Evolutionary conservation across 1,140 invertebrate species (phyloP).

Genomic region (Philaenus spumarius): DNA sequence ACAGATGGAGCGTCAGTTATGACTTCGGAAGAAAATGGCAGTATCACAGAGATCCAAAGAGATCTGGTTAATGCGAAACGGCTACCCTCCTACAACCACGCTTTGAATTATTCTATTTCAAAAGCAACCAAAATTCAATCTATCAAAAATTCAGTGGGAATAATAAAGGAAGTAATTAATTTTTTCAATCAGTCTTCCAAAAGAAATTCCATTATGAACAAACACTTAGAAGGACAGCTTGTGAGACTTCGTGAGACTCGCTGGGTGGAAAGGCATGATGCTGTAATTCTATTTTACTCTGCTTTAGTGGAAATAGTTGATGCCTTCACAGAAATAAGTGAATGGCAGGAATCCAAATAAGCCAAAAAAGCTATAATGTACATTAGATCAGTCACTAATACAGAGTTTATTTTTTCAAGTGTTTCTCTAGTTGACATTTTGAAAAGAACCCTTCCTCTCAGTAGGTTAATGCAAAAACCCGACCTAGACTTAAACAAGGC

Average conservation of each 20-base stretch:
- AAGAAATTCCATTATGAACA: slow-evolving; percentile 1
- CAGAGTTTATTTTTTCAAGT: background rate
- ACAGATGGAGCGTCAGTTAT: slow-evolving; percentile 32
- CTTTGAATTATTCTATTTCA: slow-evolving; percentile 28
- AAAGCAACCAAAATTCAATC: too few species aligned
- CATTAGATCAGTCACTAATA: too few species aligned
- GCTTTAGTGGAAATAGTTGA: background rate
- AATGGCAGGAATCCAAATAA: too few species aligned
- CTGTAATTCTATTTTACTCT: background rate
- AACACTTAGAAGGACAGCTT: too few species aligned
- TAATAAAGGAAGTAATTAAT: slow-evolving; percentile 28
- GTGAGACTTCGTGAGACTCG: too few species aligned
- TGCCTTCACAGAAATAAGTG: background rate
- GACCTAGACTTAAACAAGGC: background rate
- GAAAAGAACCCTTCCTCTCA: too few species aligned
- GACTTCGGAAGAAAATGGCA: slow-evolving; percentile 27
- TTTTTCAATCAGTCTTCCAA: slow-evolving; percentile 33
- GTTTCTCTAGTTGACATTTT: background rate
- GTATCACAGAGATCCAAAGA: slow-evolving; percentile 22
- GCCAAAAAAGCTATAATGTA: too few species aligned
- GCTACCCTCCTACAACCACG: slow-evolving; percentile 29
- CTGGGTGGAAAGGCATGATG: slow-evolving; percentile 1
- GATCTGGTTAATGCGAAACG: slow-evolving; percentile 25
- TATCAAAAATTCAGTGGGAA: slow-evolving; percentile 24
- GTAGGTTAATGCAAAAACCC: too few species aligned